These are phyloP conservation scores for Rhinoptilus africanus DNA, from an alignment of 2,113 vertebrate genomes.

Conservation along the genomic window DNA sequence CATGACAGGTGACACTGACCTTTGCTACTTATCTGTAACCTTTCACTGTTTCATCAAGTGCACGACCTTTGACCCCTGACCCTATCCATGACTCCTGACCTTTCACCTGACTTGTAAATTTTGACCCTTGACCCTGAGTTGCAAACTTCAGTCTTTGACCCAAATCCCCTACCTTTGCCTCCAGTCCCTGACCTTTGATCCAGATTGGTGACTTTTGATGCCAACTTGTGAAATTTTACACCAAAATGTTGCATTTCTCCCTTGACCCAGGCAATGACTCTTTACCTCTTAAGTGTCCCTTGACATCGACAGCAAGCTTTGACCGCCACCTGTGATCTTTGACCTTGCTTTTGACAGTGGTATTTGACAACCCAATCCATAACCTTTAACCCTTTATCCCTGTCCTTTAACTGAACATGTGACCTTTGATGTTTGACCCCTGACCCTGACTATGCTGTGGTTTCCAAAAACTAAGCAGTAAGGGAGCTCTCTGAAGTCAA, in stretches of 20 bases:
- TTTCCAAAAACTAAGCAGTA: neutral
- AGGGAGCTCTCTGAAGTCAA: neutral
- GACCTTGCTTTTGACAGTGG: too few relatives aligned
- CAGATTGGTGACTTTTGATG: neutral
- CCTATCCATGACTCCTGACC: neutral
- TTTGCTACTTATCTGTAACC: neutral
- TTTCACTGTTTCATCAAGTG: neutral
- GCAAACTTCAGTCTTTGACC: too few relatives aligned
- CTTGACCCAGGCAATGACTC: neutral
- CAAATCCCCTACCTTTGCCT: neutral
- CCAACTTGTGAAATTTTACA: neutral
- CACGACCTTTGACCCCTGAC: neutral
- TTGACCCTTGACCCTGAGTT: neutral
- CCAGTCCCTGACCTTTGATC: neutral
- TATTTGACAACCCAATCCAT: neutral
- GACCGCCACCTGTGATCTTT: too few relatives aligned
- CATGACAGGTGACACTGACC: neutral
- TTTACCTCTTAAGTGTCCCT: neutral
- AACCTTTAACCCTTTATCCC: too few relatives aligned
- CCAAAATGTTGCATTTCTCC: neutral
- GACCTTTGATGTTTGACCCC: too few relatives aligned
- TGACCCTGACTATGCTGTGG: too few relatives aligned
- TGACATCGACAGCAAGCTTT: neutral
- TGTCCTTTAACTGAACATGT: neutral
- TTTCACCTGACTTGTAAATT: neutral